These are phyloP conservation scores for Drosophila parvula DNA, from an alignment of 1,140 invertebrate species.

Conservation along the genomic window DNA sequence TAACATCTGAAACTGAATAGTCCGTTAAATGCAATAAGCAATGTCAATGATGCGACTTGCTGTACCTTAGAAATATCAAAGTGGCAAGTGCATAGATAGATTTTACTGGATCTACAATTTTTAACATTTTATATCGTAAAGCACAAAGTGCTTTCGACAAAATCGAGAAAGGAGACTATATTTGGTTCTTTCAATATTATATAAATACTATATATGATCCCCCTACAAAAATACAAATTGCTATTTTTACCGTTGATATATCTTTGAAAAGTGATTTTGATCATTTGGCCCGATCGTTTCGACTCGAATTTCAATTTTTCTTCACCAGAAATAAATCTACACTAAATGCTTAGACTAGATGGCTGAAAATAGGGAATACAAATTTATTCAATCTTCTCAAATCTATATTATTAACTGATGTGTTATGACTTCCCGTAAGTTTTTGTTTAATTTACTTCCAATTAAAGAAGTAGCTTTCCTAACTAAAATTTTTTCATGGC, in stretches of 20 bases:
- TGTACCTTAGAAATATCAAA: background rate
- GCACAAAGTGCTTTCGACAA: too few relatives aligned
- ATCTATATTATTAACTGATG: too few relatives aligned
- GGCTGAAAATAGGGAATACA: background rate
- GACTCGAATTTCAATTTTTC: background rate
- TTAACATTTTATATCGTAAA: background rate
- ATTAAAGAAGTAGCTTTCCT: too few relatives aligned
- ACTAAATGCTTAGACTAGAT: background rate
- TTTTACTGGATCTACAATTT: background rate
- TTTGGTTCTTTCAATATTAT: too few relatives aligned
- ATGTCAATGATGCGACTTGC: background rate
- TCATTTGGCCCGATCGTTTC: background rate
- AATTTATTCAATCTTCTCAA: background rate
- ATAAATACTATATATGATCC: background rate
- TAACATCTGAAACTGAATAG: slow-evolving; percentile 14
- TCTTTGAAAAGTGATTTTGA: background rate
- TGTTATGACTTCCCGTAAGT: too few relatives aligned
- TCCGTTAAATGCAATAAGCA: slow-evolving; percentile 22
- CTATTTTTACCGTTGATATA: background rate
- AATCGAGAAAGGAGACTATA: too few relatives aligned
- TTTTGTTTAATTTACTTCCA: too few relatives aligned
- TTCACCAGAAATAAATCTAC: background rate
- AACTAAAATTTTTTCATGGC: too few relatives aligned
- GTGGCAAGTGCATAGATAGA: background rate
- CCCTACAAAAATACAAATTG: background rate